Percentiles rank a stretch among this genome's conserved stretches.
Conservation (phyloP, 2,888 invertebrate genomes). For the Girardia tigrina region DNA sequence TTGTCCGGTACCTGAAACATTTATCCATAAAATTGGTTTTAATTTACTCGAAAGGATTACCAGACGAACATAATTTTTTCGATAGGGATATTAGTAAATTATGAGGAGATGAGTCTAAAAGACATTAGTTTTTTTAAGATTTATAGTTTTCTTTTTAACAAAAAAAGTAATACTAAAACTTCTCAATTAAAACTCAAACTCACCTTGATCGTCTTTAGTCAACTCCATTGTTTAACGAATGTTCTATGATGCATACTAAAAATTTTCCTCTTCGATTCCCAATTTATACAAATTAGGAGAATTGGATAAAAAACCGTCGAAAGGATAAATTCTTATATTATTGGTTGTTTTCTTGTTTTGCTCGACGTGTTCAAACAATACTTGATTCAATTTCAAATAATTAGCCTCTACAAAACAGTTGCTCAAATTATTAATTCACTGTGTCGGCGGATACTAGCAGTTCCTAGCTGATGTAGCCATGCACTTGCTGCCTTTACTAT, state of each 20-base stretch:
- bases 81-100: not conserved
- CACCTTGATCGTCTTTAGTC: not conserved
- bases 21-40: not conserved
- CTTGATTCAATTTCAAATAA: constrained; percentile 23
- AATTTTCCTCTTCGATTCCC: not conserved
- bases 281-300: constrained; percentile 12
- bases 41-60: not conserved
- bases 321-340: not conserved
- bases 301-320: not conserved
- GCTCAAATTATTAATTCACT: constrained; percentile 17
- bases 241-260: constrained; percentile 1
- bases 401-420: constrained; percentile 14
- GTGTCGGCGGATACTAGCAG: constrained; percentile 14
- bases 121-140: too few species aligned
- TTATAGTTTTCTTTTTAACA: too few species aligned
- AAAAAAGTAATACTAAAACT: too few species aligned
- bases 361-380: not conserved
- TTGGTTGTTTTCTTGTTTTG: not conserved
- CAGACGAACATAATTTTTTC: not conserved
- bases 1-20: constrained; percentile 8
- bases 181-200: not conserved
- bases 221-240: constrained; percentile 4
- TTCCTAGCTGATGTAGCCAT: not conserved
- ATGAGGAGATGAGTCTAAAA: not conserved
- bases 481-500: not conserved